phyloP scores from a whole-genome alignment of 2,888 invertebrate genomes.

The Tholera decimalis region DNA sequence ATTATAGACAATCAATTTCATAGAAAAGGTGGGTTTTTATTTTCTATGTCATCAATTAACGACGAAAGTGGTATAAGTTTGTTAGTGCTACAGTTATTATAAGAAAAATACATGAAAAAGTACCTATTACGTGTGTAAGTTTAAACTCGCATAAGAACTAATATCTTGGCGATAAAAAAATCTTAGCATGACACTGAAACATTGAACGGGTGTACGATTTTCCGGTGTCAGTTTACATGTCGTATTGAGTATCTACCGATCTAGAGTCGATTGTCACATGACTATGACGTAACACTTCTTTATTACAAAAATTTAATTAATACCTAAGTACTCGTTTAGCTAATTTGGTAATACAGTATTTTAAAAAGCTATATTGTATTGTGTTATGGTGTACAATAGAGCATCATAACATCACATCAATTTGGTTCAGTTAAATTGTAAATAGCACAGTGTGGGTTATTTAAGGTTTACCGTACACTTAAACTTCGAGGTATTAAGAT shows the following conservation, averaged over 20 bases:
- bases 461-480: background rate
- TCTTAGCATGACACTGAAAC: background rate
- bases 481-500: background rate
- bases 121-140: no score
- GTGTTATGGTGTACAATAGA: background rate
- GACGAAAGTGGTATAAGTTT: no score
- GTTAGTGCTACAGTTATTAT: no score
- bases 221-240: no score
- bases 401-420: no score
- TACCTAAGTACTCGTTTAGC: no score
- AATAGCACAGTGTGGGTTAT: background rate
- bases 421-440: background rate
- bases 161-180: no score
- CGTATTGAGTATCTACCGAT: background rate
- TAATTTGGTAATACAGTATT: background rate
- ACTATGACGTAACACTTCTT: background rate
- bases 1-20: no score
- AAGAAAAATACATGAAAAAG: no score
- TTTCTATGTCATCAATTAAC: no score
- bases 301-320: background rate
- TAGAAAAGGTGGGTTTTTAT: no score
- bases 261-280: background rate
- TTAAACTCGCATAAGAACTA: no score
- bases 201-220: background rate
- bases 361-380: background rate